phyloP scores from a whole-genome alignment of 2,888 invertebrate genomes.

The Arge pagana region DNA sequence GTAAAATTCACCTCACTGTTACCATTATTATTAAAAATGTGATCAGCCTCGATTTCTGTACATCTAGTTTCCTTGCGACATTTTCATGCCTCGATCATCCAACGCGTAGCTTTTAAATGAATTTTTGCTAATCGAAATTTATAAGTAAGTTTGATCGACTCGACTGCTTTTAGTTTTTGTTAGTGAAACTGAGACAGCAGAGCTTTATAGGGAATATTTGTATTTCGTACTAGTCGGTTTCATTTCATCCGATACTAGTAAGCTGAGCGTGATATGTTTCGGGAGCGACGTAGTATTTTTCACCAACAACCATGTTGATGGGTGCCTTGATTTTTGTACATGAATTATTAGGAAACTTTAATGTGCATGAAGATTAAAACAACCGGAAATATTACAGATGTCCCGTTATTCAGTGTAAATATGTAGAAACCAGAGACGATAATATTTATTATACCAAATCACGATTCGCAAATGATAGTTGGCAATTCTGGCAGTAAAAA shows the following conservation, averaged over 20 bases:
- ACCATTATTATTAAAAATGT: not conserved
- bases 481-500: constrained; percentile 27
- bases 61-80: no score
- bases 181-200: no score
- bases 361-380: constrained; percentile 38
- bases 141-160: not conserved
- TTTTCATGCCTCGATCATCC: no score
- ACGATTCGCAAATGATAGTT: constrained; percentile 23
- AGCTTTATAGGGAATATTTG: no score
- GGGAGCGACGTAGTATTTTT: not conserved
- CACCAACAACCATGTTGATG: constrained; percentile 7
- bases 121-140: constrained; percentile 1
- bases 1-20: constrained; percentile 26
- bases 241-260: not conserved
- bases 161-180: no score
- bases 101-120: no score
- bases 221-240: no score
- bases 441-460: constrained; percentile 11
- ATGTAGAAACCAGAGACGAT: constrained; percentile 6
- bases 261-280: not conserved
- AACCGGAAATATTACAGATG: constrained; percentile 27
- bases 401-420: constrained; percentile 18
- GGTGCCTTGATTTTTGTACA: constrained; percentile 19
- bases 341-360: constrained; percentile 15
- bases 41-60: no score